Conservation (phyloP, 2,797 vertebrate species). For the Hipposideros larvatus region DNA sequence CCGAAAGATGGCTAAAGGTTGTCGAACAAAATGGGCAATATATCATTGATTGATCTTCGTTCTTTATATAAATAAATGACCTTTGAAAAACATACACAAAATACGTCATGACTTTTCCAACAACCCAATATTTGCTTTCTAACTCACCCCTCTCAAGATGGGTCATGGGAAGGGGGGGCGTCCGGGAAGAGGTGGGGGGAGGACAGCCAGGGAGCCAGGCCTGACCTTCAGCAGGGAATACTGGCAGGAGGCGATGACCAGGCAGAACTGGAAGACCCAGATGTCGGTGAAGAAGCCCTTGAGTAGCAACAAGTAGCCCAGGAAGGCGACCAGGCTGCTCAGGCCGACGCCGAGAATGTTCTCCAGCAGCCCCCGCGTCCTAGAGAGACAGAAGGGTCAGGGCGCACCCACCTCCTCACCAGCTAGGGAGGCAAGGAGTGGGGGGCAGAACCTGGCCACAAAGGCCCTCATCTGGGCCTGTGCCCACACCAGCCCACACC, state of each 20-base stretch:
- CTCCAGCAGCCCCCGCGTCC: constrained; percentile 93
- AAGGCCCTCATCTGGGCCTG: neutral
- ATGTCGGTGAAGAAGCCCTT: constrained; percentile 96
- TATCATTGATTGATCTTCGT: no score
- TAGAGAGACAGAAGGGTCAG: constrained; percentile 71
- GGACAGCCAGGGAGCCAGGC: neutral
- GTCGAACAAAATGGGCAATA: no score
- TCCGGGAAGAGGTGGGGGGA: no score
- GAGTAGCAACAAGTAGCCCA: constrained; percentile 94
- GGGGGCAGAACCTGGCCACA: neutral
- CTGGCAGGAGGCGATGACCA: constrained; percentile 96
- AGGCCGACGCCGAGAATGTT: constrained; percentile 93
- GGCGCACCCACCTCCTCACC: neutral
- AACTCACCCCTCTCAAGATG: neutral
- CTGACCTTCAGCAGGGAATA: constrained; percentile 95
- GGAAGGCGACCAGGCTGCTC: constrained; percentile 94
- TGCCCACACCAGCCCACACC: neutral
- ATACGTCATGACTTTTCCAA: no score
- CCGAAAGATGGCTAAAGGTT: no score
- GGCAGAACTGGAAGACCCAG: constrained; percentile 97
- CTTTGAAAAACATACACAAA: no score
- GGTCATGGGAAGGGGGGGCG: neutral
- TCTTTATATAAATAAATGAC: no score
- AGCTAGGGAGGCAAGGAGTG: neutral
- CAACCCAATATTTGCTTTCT: neutral